Evolutionary conservation across 30 jellyfish, hydroid and myxozoan genomes (phyloP).

Genomic region (Mastigias papua): DNA sequence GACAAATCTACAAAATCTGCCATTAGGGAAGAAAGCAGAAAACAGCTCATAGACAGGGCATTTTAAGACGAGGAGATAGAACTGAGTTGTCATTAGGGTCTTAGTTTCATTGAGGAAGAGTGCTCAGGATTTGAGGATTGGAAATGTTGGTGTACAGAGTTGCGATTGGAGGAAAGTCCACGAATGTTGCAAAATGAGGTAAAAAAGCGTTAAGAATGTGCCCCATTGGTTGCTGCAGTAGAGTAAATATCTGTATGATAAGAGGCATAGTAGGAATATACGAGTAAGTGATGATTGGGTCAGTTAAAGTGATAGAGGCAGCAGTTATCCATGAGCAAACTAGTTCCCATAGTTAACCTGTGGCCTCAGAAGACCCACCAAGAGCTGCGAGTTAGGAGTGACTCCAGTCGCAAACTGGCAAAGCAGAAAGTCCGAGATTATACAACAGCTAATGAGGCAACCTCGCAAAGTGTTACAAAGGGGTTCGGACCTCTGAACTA

Average conservation of each 20-base stretch:
- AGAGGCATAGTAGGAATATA: background rate
- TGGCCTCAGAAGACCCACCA: slow-evolving; percentile 14
- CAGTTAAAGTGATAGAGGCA: slow-evolving; percentile 3
- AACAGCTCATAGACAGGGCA: slow-evolving; percentile 19
- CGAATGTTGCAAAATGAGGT: slow-evolving; percentile 17
- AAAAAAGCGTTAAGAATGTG: slow-evolving; percentile 2
- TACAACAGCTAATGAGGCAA: slow-evolving; percentile 9
- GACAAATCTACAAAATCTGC: background rate
- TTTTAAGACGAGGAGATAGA: background rate
- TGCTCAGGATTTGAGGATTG: slow-evolving; percentile 7
- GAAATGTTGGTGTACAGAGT: slow-evolving; percentile 10
- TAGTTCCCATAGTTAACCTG: slow-evolving; percentile 1
- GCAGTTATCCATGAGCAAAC: background rate
- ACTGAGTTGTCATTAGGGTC: slow-evolving; percentile 2
- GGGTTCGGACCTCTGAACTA: background rate
- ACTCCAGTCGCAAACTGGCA: slow-evolving; percentile 17
- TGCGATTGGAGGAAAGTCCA: slow-evolving; percentile 23
- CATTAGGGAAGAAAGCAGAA: slow-evolving; percentile 1
- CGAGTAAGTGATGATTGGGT: slow-evolving; percentile 4
- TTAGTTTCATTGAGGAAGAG: slow-evolving; percentile 15
- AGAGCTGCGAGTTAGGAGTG: slow-evolving; percentile 9
- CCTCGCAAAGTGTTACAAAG: background rate
- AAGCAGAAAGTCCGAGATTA: background rate
- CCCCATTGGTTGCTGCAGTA: slow-evolving; percentile 21
- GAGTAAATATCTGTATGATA: background rate